phyloP scores from a whole-genome alignment of 2,888 invertebrate species.

The Artemia sinica region DNA sequence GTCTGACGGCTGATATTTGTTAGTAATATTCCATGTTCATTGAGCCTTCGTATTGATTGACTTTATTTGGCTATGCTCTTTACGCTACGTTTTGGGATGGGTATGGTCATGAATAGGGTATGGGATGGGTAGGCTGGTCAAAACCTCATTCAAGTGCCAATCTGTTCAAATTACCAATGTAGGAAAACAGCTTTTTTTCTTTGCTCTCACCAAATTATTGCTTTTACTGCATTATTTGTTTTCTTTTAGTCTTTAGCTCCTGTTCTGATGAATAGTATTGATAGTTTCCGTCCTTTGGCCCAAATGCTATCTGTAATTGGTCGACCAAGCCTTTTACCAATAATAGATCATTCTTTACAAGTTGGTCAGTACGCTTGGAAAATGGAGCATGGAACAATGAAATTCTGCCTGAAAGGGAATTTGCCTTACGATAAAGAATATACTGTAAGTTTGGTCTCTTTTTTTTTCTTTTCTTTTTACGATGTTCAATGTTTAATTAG shows the following conservation, averaged over 20 bases:
- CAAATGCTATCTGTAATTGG: constrained; percentile 90
- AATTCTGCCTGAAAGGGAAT: constrained; percentile 51
- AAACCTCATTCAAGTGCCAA: too few relatives aligned
- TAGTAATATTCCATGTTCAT: too few relatives aligned
- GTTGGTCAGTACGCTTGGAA: constrained; percentile 87
- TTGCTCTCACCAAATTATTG: too few relatives aligned
- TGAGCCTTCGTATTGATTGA: too few relatives aligned
- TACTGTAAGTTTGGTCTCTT: constrained; percentile 10
- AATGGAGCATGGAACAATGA: constrained; percentile 62
- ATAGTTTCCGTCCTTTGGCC: constrained; percentile 78
- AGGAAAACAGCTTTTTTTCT: too few relatives aligned
- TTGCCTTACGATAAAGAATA: constrained; percentile 70
- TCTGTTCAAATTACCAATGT: too few relatives aligned
- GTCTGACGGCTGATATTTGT: too few relatives aligned
- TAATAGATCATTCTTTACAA: constrained; percentile 81
- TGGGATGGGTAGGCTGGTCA: too few relatives aligned
- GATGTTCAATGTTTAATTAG: neutral
- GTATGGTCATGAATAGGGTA: too few relatives aligned
- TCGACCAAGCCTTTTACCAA: constrained; percentile 73
- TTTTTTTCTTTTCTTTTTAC: neutral
- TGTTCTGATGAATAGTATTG: constrained; percentile 68
- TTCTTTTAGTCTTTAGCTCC: constrained; percentile 56
- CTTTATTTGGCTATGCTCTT: too few relatives aligned
- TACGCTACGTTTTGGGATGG: too few relatives aligned
- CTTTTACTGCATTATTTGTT: constrained; percentile 12